A percentile compares a stretch with the other conserved stretches of the same genome.
phyloP scores from a whole-genome alignment of 2,113 vertebrate species.

The Anthoscopus minutus region DNA sequence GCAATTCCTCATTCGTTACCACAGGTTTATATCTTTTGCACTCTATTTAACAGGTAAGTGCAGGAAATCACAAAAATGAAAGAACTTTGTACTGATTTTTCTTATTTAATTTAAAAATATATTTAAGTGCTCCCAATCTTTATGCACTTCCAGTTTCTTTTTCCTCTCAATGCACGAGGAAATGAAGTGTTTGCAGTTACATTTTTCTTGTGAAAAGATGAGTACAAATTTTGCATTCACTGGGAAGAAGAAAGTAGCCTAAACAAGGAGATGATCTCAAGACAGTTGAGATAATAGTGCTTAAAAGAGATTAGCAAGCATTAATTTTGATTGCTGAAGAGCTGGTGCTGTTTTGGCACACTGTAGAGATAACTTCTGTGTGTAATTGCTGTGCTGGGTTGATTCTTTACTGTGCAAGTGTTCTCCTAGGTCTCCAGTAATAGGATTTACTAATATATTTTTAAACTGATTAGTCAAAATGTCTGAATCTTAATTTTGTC shows the following conservation, averaged over 20 bases:
- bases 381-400: background rate
- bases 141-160: background rate
- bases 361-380: background rate
- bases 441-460: background rate
- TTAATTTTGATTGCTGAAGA: background rate
- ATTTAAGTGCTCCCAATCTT: background rate
- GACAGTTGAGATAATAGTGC: background rate
- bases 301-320: background rate
- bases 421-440: background rate
- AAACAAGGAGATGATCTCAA: background rate
- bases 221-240: background rate
- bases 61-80: background rate
- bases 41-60: slow-evolving; percentile 91
- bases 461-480: background rate
- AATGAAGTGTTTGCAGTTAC: background rate
- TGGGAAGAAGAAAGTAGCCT: background rate
- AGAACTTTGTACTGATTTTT: background rate
- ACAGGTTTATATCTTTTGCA: slow-evolving; percentile 96
- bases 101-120: background rate
- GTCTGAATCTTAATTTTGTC: background rate
- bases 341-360: background rate
- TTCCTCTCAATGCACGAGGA: background rate
- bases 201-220: background rate
- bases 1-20: slow-evolving; percentile 95
- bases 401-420: background rate